Evolutionary conservation across 2,888 invertebrate genomes (phyloP), one percentile per base, ranked within the genome.

Genomic region (Ceratothoa steindachneri): DNA sequence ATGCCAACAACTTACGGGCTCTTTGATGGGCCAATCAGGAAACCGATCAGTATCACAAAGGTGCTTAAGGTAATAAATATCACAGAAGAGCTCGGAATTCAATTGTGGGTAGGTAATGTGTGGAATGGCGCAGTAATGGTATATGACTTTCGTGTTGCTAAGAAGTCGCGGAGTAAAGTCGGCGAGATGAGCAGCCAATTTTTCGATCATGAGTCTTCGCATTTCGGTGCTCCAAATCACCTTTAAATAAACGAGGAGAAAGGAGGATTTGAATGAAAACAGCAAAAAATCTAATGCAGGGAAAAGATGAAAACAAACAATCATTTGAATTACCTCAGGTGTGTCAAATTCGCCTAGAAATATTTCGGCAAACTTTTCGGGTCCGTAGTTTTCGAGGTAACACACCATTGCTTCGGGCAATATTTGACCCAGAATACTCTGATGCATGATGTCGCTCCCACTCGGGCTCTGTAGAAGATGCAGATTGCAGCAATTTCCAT

Each of bases 391-490:
- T 84, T 99, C 98, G 73, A 99, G 86, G 85, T 97, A 99, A 83
- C 96, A 97, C 0, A 99, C 94, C 96, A 99, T 98, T 0, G 99
- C 99, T 84, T 99, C 99, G 0, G 99, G 99, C 72, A 99, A 85
- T 71, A 99, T 86, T 82, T 95, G 96, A 0, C 95, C 94, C 55
- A 98, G 87, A 80, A 98, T 92, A 82, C 96, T 97, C 72, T 93
- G 89, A 83, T 93, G 91, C 91, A 96, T 93, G 82, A 97, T 92
- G 82, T 92, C 93, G 1, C 92, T 81, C n/a, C 81, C 78, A 60
- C 79, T 55, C 30, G 74, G 81, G 73, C 76, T 74, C 9, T 65
- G 67, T 30, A 55, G 67, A 12, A 3, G 1, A 1, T 64, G 22
- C n/a, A n/a, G n/a, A n/a, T n/a, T n/a, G n/a, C n/a, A n/a, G n/a